Evolutionary conservation across 2,888 invertebrate genomes (phyloP).

Genomic region (Lycia hirtaria): DNA sequence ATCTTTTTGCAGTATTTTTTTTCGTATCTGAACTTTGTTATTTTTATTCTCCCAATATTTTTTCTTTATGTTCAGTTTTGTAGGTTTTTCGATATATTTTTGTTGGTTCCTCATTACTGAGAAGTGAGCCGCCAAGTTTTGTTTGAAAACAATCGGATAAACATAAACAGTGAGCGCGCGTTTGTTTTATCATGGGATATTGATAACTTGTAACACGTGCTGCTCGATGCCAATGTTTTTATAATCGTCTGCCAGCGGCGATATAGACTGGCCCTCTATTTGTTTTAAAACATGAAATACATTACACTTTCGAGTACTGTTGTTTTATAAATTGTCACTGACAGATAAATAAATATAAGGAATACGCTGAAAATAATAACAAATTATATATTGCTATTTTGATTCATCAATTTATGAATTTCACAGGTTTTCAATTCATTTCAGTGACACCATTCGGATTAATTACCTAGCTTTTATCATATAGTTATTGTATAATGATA

Average conservation of each 20-base stretch:
- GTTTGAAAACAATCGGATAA: conserved; percentile 72
- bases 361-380: no score
- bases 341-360: no score
- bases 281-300: conserved; percentile 54
- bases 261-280: conserved; percentile 40
- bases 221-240: conserved; percentile 55
- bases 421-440: no score
- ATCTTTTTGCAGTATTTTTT: conserved; percentile 43
- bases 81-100: conserved; percentile 30
- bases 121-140: conserved; percentile 56
- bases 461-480: no score
- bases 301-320: conserved; percentile 42
- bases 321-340: conserved; percentile 23
- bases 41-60: conserved; percentile 41
- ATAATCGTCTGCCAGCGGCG: conserved; percentile 59
- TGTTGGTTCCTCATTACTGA: conserved; percentile 37
- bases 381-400: no score
- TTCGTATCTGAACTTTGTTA: background rate
- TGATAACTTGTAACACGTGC: conserved; percentile 80
- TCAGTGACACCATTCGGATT: no score
- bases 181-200: conserved; percentile 84
- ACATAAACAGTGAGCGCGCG: conserved; percentile 61
- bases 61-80: conserved; percentile 27
- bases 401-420: no score
- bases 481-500: no score